Evolutionary conservation across 1,140 invertebrate species (phyloP).

Genomic region (Plodia interpunctella): DNA sequence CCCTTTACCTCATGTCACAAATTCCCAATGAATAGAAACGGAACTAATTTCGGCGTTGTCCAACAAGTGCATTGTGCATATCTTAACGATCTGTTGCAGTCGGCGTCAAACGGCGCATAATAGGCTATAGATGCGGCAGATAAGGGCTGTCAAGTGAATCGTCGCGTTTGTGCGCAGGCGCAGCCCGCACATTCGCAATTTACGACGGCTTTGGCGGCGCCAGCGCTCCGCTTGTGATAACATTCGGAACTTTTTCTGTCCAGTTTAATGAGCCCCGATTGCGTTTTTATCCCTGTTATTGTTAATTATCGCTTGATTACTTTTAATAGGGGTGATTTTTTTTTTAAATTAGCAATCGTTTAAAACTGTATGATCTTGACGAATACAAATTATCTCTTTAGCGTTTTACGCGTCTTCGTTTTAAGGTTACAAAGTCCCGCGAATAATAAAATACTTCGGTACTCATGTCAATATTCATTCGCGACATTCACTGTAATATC

Average conservation of each 20-base stretch:
- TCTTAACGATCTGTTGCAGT: constrained; percentile 59
- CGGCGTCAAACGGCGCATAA: constrained; percentile 70
- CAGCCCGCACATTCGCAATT: constrained; percentile 54
- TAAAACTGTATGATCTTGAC: too few species aligned
- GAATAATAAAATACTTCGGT: too few species aligned
- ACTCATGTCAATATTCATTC: background rate
- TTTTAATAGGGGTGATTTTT: background rate
- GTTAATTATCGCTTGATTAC: constrained; percentile 1
- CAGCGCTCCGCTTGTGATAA: constrained; percentile 28
- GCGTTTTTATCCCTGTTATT: constrained; percentile 1
- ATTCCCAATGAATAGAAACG: background rate
- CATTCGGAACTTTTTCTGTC: constrained; percentile 1
- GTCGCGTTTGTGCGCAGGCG: constrained; percentile 47
- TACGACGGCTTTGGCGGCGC: constrained; percentile 45
- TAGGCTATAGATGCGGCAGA: constrained; percentile 64
- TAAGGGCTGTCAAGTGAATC: constrained; percentile 69
- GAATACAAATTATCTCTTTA: background rate
- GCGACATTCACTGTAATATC: constrained; percentile 3
- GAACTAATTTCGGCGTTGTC: background rate
- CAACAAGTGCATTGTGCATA: constrained; percentile 29
- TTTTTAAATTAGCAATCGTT: too few species aligned
- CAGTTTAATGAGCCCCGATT: constrained; percentile 6
- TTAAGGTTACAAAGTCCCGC: too few species aligned
- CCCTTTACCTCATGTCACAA: background rate
- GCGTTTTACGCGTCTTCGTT: too few species aligned